These are phyloP conservation scores for Chionis minor DNA, from an alignment of 2,113 vertebrate genomes.

Conservation along the genomic window DNA sequence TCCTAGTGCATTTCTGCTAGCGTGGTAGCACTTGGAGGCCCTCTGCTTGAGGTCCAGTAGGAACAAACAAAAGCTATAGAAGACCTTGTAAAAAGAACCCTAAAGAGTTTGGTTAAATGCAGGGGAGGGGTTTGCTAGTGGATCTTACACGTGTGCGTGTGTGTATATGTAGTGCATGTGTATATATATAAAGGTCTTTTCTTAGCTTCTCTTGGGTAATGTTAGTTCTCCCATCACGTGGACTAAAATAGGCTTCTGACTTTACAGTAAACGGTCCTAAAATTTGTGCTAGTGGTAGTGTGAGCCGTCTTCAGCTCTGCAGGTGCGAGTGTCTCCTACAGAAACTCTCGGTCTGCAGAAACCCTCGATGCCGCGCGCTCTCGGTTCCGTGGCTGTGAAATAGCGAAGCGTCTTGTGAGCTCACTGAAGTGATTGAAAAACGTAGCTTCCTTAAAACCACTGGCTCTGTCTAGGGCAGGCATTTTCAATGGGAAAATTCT, in stretches of 20 bases:
- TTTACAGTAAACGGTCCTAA: neutral
- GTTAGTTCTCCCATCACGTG: neutral
- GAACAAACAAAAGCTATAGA: neutral
- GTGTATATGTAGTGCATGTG: rapidly evolving
- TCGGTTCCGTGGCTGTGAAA: neutral
- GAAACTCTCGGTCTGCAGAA: neutral
- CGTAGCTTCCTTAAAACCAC: neutral
- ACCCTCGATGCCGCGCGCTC: neutral
- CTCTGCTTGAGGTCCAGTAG: neutral
- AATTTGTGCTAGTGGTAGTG: neutral
- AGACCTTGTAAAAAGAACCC: neutral
- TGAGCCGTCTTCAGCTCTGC: neutral
- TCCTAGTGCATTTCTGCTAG: neutral
- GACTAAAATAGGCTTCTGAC: neutral
- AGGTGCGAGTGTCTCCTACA: neutral
- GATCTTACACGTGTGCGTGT: neutral
- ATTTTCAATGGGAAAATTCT: constrained; percentile 13
- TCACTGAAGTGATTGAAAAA: neutral
- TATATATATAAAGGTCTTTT: neutral
- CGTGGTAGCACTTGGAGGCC: no score
- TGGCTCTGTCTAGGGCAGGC: neutral
- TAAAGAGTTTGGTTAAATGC: neutral
- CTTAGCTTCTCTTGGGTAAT: neutral
- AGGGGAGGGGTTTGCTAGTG: no score
- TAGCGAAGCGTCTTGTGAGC: neutral